Evolutionary conservation across 2,797 vertebrate genomes (phyloP).

Genomic region (Coracias cyanogaster): DNA sequence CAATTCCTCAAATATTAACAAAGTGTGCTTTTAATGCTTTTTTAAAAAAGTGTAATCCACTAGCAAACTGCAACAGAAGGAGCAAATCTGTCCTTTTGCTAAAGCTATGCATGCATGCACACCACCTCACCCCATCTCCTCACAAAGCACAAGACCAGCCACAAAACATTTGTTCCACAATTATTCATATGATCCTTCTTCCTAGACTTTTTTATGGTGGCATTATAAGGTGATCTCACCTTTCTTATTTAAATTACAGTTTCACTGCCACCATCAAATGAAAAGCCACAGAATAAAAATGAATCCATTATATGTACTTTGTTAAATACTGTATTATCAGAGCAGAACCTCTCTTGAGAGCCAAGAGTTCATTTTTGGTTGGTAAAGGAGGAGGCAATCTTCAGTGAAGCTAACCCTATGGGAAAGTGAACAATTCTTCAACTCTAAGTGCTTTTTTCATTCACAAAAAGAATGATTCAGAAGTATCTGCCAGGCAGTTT

Average conservation of each 20-base stretch:
- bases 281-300: not conserved
- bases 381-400: not conserved
- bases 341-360: slow-evolving; percentile 8
- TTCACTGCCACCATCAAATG: not conserved
- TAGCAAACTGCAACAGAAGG: not conserved
- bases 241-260: not conserved
- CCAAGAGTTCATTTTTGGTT: not conserved
- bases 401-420: slow-evolving; percentile 2
- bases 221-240: not conserved
- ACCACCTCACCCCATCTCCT: not conserved
- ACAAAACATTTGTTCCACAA: not conserved
- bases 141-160: not conserved
- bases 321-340: not conserved
- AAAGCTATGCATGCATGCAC: rapidly evolving
- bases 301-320: not conserved
- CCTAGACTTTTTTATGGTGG: not conserved
- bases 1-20: not conserved
- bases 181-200: not conserved
- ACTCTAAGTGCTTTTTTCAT: not conserved
- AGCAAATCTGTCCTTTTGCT: not conserved
- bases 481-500: slow-evolving; percentile 3
- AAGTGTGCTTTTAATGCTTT: not conserved
- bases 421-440: not conserved
- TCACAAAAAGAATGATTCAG: not conserved
- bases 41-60: not conserved